Base-by-base conservation (phyloP, 2,797 vertebrate genomes). In the Siniperca undulata region DNA sequence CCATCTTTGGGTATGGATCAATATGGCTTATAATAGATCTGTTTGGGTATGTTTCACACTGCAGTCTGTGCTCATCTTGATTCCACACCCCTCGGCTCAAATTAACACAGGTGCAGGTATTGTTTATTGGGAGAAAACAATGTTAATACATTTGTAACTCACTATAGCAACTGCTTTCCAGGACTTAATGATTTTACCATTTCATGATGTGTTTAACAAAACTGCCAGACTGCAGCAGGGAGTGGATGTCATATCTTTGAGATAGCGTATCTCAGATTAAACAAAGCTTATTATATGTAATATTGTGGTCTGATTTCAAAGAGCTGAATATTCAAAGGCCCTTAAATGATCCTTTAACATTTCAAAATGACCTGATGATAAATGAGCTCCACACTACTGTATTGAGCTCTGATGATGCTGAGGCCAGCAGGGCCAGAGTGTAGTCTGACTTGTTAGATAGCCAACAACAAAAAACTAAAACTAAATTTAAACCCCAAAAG, bases 11-110 rank as follows among this genome's bases (percentile, higher is more conserved):
- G 65, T 83, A 67, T 76, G 77, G 88, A 93, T 93, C 94, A 84
- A 92, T 93, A 87, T 34, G 72, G 84, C 86, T 92, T 89, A 91
- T 92, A 86, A 92, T 90, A 92, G 91, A 93, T 91, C 74, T 90
- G 84, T 91, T 92, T 91, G 87, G 70, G 81, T 90, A 70, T 81
- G 88, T 92, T 85, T 89, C 78, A 86, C 78, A 74, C 77, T 53
- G 83, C 80, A 84, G 80, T 85, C 72, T 75, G 50, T 74, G 81
- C 81, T 90, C 82, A 80, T 89, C 83, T 81, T 70, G 77, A 85
- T 85, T 90, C 62, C 74, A 71, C 82, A 80, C 75, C 74, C 80
- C 74, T 74, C 38, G 75, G 85, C 84, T 88, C 60, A 80, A 89
- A 89, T 81, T 78, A 86, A 85, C 84, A 80, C 65, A 10, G 58